Evolutionary conservation across 2,888 invertebrate species (phyloP).

Genomic region (Hirtodrosophila alboralis): DNA sequence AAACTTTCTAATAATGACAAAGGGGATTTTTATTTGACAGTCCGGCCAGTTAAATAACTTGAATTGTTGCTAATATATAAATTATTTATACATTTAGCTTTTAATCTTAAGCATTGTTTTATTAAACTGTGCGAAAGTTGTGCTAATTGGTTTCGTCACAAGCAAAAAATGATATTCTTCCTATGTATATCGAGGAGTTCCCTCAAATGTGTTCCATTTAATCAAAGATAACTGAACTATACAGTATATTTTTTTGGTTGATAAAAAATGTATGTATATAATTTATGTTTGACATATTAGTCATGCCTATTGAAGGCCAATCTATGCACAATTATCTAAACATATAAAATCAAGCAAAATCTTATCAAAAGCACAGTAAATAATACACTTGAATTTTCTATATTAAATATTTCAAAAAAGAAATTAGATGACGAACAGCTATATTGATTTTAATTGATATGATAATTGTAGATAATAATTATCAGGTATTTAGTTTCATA

Average conservation of each 20-base stretch:
- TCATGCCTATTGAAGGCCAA: conserved; percentile 26
- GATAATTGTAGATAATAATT: no score
- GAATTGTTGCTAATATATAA: no score
- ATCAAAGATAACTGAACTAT: conserved; percentile 33
- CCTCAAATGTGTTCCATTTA: conserved; percentile 12
- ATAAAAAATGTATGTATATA: conserved; percentile 17
- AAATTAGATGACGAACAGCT: no score
- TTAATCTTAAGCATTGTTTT: no score
- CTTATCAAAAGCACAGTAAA: conserved; percentile 16
- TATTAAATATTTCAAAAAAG: no score
- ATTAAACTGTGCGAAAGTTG: neutral
- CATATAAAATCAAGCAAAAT: conserved; percentile 4
- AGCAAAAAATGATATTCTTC: neutral
- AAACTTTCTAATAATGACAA: no score
- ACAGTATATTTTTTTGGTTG: conserved; percentile 10
- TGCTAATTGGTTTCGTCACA: conserved; percentile 2
- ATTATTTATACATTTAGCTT: no score
- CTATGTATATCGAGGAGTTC: conserved; percentile 16
- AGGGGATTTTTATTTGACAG: no score
- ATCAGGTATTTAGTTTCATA: no score
- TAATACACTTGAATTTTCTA: no score
- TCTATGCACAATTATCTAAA: conserved; percentile 10
- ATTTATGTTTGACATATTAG: conserved; percentile 32
- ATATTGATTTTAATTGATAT: no score
- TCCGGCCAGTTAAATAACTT: no score